These are phyloP conservation scores for Lepidostoma basale DNA, from an alignment of 1,140 invertebrate species.

Conservation along the genomic window DNA sequence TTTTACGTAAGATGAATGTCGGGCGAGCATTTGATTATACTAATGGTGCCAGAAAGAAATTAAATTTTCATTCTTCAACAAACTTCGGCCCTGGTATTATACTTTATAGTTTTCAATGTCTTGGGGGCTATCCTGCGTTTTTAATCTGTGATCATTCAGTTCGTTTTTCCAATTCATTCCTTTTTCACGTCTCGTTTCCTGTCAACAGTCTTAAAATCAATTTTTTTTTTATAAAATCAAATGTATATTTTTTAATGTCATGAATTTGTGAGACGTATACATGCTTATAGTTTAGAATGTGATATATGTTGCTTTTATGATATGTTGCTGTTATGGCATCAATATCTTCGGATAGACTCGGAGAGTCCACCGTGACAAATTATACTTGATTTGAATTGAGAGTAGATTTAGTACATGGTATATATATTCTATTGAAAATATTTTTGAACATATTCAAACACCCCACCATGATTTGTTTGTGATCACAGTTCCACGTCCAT, in stretches of 20 bases:
- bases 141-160: conserved; percentile 1
- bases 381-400: background rate
- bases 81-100: background rate
- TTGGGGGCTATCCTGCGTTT: background rate
- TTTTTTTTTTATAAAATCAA: conserved; percentile 1
- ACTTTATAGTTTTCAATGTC: background rate
- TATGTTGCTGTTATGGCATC: background rate
- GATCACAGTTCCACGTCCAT: background rate
- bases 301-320: conserved; percentile 1
- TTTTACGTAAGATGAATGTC: background rate
- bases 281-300: conserved; percentile 12
- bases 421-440: background rate
- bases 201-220: background rate
- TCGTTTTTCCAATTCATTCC: conserved; percentile 8
- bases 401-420: background rate
- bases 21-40: no score
- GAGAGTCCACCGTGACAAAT: background rate
- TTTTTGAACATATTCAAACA: conserved; percentile 7
- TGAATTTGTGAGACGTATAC: background rate
- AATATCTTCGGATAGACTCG: background rate
- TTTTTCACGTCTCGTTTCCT: background rate
- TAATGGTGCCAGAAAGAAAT: no score
- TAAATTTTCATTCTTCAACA: background rate
- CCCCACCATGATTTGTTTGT: background rate
- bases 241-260: conserved; percentile 13